Conservation (phyloP, 2,888 invertebrate genomes). For the Carterocephalus palaemon region DNA sequence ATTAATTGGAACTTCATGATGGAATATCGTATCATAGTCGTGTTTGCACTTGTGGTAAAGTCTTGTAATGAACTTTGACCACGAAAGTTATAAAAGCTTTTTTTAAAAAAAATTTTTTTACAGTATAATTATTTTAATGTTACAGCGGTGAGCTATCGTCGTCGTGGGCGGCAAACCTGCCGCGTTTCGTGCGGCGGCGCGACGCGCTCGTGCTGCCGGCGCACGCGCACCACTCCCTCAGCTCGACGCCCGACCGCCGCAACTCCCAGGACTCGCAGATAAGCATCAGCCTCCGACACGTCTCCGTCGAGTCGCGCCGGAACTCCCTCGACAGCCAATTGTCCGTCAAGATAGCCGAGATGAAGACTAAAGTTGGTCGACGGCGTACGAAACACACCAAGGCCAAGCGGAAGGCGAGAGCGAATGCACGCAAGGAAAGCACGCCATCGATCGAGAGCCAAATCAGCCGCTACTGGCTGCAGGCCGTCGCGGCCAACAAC, state of each 20-base stretch:
- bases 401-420: constrained; percentile 62
- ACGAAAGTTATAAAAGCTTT: too few species aligned
- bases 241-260: constrained; percentile 78
- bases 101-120: too few species aligned
- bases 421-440: constrained; percentile 79
- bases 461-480: constrained; percentile 82
- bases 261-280: constrained; percentile 83
- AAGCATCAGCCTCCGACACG: constrained; percentile 88
- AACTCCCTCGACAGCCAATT: constrained; percentile 93
- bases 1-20: too few species aligned
- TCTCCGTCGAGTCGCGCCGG: constrained; percentile 91
- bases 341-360: constrained; percentile 90
- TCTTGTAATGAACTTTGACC: too few species aligned
- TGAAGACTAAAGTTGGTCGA: constrained; percentile 85
- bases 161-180: constrained; percentile 94
- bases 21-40: too few species aligned
- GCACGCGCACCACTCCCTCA: constrained; percentile 71
- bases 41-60: too few species aligned
- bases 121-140: too few species aligned
- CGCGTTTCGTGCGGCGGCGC: constrained; percentile 89
- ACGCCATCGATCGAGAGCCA: constrained; percentile 91
- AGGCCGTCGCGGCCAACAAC: constrained; percentile 79
- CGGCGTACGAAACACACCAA: constrained; percentile 69
- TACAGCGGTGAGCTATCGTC: constrained; percentile 90
- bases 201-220: constrained; percentile 85